Conservation (phyloP, 1,140 invertebrate genomes). For the Rhopalosiphum maidis region DNA sequence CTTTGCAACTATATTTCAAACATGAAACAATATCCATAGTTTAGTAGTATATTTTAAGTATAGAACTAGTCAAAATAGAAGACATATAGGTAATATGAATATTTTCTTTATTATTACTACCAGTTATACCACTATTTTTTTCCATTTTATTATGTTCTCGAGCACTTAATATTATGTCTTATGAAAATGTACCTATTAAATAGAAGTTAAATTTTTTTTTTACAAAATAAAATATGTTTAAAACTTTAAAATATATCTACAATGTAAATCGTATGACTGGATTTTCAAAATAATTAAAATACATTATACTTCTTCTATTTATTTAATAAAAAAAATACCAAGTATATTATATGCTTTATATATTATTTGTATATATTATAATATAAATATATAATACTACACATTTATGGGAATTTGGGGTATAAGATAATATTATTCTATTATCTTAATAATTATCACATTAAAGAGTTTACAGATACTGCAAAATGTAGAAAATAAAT, state of each 20-base stretch:
- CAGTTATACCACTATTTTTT: neutral
- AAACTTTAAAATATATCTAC: neutral
- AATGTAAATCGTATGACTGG: conserved; percentile 20
- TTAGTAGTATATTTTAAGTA: neutral
- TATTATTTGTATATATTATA: too few species aligned
- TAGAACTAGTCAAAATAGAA: neutral
- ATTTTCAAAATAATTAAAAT: conserved; percentile 21
- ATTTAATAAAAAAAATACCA: conserved; percentile 10
- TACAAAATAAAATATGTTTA: neutral
- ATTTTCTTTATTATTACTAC: neutral
- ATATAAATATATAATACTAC: too few species aligned
- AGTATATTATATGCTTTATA: neutral
- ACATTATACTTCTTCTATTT: conserved; percentile 1
- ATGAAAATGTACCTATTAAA: neutral
- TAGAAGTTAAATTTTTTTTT: neutral
- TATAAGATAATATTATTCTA: too few species aligned
- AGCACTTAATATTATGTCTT: neutral
- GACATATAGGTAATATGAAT: neutral
- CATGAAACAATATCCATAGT: neutral
- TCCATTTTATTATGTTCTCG: neutral
- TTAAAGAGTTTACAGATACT: too few species aligned
- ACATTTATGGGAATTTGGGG: too few species aligned
- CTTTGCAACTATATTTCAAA: neutral
- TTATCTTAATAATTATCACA: too few species aligned
- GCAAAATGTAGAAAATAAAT: too few species aligned